Conservation (phyloP, 2,113 vertebrate genomes). For the Hippocampus abdominalis region DNA sequence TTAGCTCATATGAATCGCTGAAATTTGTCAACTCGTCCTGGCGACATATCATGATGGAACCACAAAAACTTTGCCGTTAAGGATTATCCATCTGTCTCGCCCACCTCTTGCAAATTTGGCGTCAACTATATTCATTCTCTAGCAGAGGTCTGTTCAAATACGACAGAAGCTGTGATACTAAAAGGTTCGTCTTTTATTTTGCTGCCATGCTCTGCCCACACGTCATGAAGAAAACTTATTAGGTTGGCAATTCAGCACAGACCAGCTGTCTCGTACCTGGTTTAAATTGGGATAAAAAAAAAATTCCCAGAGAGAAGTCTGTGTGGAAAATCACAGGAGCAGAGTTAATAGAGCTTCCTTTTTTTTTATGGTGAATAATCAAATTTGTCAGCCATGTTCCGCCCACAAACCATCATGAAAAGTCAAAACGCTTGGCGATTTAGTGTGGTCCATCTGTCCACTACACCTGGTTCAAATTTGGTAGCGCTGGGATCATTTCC, state of each 20-base stretch:
- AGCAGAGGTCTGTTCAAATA: neutral
- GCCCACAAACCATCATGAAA: neutral
- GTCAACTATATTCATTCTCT: neutral
- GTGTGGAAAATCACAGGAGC: neutral
- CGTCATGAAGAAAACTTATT: neutral
- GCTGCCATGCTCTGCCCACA: neutral
- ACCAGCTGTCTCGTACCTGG: neutral
- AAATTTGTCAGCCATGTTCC: neutral
- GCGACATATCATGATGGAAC: neutral
- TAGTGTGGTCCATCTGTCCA: neutral
- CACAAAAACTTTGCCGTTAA: neutral
- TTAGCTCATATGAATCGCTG: neutral
- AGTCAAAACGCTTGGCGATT: neutral
- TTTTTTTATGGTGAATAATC: neutral
- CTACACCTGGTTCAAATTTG: neutral
- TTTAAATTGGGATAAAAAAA: neutral
- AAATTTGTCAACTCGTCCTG: neutral
- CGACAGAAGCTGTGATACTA: neutral
- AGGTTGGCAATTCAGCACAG: neutral
- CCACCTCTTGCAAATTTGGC: neutral
- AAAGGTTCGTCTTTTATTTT: neutral
- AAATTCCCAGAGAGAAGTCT: neutral
- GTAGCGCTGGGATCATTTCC: neutral
- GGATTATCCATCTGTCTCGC: neutral
- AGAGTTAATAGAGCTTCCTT: neutral